phyloP scores from a whole-genome alignment of 1,140 invertebrate genomes.

The Leptonema lineaticorne region DNA sequence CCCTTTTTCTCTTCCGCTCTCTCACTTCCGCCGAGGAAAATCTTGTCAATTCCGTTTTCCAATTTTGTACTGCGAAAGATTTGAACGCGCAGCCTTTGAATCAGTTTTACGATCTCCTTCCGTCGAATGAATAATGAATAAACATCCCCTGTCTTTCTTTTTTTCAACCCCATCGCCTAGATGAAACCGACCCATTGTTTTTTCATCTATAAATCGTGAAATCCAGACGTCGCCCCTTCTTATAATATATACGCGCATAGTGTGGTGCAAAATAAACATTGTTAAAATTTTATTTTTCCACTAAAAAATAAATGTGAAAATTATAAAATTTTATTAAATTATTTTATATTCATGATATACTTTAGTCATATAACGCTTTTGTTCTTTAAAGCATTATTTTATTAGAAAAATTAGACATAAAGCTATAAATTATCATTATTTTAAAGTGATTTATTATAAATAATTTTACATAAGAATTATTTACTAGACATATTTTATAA shows the following conservation, averaged over 20 bases:
- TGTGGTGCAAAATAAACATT: conserved; percentile 23
- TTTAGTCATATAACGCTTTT: too few species aligned
- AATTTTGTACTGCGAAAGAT: conserved; percentile 24
- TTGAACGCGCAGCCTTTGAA: conserved; percentile 22
- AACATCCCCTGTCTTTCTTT: conserved; percentile 7
- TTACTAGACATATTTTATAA: too few species aligned
- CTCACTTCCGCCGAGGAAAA: conserved; percentile 3
- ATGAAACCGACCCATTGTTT: conserved; percentile 26
- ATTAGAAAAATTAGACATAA: too few species aligned
- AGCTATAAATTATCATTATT: too few species aligned
- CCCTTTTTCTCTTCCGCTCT: too few species aligned
- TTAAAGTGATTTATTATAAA: too few species aligned
- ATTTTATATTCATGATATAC: too few species aligned
- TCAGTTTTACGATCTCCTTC: conserved; percentile 25
- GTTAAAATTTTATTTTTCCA: too few species aligned
- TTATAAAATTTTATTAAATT: too few species aligned
- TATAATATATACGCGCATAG: conserved; percentile 21
- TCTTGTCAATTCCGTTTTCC: conserved; percentile 20
- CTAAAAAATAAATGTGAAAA: too few species aligned
- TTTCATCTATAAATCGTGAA: conserved; percentile 36
- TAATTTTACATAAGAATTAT: too few species aligned
- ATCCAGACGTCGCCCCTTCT: conserved; percentile 17
- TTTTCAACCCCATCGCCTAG: neutral
- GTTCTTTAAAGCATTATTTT: too few species aligned
- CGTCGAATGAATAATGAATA: conserved; percentile 34